Evolutionary conservation across 1,140 invertebrate species (phyloP).

Genomic region (Drosophila triauraria): DNA sequence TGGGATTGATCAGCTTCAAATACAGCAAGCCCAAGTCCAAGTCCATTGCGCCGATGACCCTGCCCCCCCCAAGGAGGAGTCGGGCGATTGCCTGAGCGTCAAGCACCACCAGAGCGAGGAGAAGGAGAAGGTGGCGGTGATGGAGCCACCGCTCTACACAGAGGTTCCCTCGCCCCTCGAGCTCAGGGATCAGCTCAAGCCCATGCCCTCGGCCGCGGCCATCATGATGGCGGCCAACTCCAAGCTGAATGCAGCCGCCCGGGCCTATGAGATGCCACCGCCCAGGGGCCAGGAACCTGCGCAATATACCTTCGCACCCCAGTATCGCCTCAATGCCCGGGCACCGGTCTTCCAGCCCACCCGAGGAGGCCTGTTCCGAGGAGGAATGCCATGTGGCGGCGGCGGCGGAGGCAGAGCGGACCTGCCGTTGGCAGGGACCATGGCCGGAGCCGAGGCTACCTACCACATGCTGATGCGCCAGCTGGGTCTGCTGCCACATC

Average conservation of each 20-base stretch:
- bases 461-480: slow-evolving; percentile 1
- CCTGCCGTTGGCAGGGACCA: neutral
- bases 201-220: slow-evolving; percentile 7
- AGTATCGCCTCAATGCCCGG: slow-evolving; percentile 42
- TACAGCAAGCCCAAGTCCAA: slow-evolving; percentile 5
- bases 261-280: slow-evolving; percentile 19
- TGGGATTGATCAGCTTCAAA: neutral
- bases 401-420: too few relatives aligned
- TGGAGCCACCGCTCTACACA: too few relatives aligned
- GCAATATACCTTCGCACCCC: too few relatives aligned
- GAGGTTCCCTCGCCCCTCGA: neutral
- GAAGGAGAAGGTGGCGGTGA: neutral
- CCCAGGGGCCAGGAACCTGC: neutral
- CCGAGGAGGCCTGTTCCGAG: neutral
- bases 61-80: slow-evolving; percentile 12
- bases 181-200: neutral
- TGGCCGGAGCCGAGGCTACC: neutral
- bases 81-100: slow-evolving; percentile 32
- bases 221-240: slow-evolving; percentile 23
- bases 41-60: slow-evolving; percentile 19
- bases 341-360: slow-evolving; percentile 51
- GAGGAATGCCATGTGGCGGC: too few relatives aligned
- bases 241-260: slow-evolving; percentile 26
- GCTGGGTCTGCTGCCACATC: neutral
- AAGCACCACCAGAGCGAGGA: neutral